phyloP scores from a whole-genome alignment of 2,113 vertebrate genomes.

The Anolis carolinensis region DNA sequence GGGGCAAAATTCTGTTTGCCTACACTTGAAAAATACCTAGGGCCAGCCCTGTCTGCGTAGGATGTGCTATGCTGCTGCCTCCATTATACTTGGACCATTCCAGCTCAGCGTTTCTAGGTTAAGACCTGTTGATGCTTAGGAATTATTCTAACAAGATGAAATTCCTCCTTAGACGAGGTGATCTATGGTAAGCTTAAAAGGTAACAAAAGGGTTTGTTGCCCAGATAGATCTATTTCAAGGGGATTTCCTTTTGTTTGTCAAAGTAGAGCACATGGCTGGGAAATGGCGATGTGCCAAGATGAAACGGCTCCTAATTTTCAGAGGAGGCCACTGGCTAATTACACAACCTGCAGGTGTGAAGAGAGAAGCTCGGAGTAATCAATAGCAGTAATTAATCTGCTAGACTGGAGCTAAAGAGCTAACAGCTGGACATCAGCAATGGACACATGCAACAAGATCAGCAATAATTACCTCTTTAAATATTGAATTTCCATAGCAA shows the following conservation, averaged over 20 bases:
- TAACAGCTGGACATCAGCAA: constrained; percentile 89
- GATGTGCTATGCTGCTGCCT: no score
- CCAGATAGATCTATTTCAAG: constrained; percentile 83
- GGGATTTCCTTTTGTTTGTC: constrained; percentile 84
- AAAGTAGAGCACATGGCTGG: constrained; percentile 76
- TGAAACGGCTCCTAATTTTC: constrained; percentile 87
- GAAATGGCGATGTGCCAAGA: constrained; percentile 84
- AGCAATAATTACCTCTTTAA: constrained; percentile 89
- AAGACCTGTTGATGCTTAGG: constrained; percentile 7
- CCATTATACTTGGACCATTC: no score
- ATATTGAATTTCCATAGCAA: constrained; percentile 89
- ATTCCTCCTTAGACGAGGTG: constrained; percentile 74
- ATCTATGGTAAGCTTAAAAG: constrained; percentile 76
- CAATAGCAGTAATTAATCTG: constrained; percentile 91
- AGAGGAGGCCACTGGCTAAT: constrained; percentile 85
- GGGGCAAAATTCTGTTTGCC: no score
- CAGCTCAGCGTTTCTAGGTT: no score
- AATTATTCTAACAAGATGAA: constrained; percentile 63
- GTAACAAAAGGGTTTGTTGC: constrained; percentile 73
- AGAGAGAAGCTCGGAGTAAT: constrained; percentile 87
- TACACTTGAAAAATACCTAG: no score
- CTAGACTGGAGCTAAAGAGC: constrained; percentile 88
- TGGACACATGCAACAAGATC: constrained; percentile 89
- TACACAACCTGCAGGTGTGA: constrained; percentile 88
- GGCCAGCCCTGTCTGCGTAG: no score